Evolutionary conservation across 2,113 vertebrate genomes (phyloP).

Genomic region (Ammodytes marinus): DNA sequence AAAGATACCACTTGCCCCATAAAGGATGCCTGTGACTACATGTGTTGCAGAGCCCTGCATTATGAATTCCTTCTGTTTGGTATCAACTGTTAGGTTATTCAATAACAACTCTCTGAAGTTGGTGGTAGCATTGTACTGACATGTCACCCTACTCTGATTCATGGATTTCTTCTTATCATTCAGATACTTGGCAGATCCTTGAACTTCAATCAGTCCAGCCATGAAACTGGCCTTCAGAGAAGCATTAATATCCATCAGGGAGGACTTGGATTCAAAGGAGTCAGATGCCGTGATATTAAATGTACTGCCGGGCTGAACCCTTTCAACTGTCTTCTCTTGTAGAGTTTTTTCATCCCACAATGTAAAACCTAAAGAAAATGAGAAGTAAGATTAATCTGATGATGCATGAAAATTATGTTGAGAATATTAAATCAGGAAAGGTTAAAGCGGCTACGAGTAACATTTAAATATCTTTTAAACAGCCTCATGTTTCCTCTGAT

Average conservation of each 20-base stretch:
- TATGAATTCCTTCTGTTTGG: rapidly evolving
- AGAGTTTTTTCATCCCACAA: neutral
- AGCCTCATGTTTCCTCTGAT: too few species aligned
- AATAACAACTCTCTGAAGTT: neutral
- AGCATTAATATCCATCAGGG: neutral
- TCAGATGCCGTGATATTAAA: constrained; percentile 39
- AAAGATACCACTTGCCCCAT: constrained; percentile 60
- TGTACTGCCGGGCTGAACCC: neutral
- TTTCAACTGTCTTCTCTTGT: neutral
- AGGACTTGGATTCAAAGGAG: constrained; percentile 2
- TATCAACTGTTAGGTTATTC: rapidly evolving
- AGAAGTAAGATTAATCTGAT: neutral
- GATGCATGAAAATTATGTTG: neutral
- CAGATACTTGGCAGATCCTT: neutral
- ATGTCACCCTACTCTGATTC: too few species aligned
- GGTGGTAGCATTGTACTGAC: constrained; percentile 26
- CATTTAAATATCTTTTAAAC: too few species aligned
- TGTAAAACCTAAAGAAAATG: neutral
- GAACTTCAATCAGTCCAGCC: constrained; percentile 31
- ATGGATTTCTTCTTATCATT: too few species aligned
- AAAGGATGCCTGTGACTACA: constrained; percentile 40
- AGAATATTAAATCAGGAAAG: too few species aligned
- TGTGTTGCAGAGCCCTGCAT: constrained; percentile 33
- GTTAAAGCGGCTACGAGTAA: too few species aligned
- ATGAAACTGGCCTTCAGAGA: constrained; percentile 46